phyloP scores from a whole-genome alignment of 2,797 vertebrate species.

The Cygnus olor region DNA sequence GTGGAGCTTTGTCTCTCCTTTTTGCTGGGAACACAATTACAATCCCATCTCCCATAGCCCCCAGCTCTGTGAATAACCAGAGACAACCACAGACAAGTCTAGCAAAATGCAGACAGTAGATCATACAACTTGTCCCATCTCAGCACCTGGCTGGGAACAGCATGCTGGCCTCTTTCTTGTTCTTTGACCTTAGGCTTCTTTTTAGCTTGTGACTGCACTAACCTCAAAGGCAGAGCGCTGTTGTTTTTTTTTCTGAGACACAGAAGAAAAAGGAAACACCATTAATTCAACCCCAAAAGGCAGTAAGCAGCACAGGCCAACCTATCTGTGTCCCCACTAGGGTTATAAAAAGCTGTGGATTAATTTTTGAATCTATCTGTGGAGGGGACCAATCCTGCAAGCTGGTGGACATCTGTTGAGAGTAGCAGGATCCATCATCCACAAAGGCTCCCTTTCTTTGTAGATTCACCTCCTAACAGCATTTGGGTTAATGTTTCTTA shows the following conservation, averaged over 20 bases:
- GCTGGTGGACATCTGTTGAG: background rate
- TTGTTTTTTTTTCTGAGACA: background rate
- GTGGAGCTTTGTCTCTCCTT: background rate
- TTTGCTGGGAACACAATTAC: background rate
- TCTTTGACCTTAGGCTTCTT: background rate
- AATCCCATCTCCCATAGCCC: background rate
- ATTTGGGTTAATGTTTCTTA: background rate
- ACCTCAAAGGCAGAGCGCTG: background rate
- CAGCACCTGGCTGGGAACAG: background rate
- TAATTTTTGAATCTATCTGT: background rate
- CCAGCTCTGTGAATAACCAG: background rate
- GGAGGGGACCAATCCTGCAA: background rate
- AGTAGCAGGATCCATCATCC: background rate
- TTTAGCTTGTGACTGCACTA: background rate
- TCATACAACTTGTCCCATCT: background rate
- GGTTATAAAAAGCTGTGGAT: background rate
- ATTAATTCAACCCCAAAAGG: background rate
- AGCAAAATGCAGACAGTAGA: background rate
- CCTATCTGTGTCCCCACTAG: background rate
- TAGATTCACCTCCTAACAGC: background rate
- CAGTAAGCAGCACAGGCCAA: background rate
- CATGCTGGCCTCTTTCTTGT: background rate
- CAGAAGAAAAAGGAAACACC: background rate
- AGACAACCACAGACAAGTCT: background rate
- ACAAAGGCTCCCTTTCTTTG: background rate